Evolutionary conservation across 2,888 invertebrate species (phyloP).

Genomic region (Pocota personata): DNA sequence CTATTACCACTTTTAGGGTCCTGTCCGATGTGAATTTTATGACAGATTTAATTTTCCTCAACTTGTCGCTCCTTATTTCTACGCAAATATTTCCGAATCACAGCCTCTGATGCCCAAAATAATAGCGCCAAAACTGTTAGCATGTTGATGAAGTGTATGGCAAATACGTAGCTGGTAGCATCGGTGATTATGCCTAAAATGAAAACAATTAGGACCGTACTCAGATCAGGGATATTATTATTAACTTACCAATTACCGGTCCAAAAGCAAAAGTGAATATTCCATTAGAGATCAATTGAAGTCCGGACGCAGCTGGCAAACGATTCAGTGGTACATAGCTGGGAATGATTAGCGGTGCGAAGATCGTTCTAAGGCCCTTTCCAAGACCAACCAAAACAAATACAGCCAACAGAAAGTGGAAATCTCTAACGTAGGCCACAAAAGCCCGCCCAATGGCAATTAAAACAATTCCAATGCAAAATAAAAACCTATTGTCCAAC

Average conservation of each 20-base stretch:
- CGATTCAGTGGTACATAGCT: constrained; percentile 88
- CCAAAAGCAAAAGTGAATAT: constrained; percentile 86
- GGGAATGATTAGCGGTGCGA: constrained; percentile 89
- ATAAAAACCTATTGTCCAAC: constrained; percentile 88
- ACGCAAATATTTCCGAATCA: constrained; percentile 72
- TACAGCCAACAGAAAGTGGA: constrained; percentile 84
- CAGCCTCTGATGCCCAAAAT: constrained; percentile 78
- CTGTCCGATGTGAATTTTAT: background rate
- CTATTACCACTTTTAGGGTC: background rate
- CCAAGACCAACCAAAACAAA: constrained; percentile 88
- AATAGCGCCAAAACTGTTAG: constrained; percentile 77
- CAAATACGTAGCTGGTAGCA: constrained; percentile 77
- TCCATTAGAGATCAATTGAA: constrained; percentile 87
- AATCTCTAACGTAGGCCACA: constrained; percentile 84
- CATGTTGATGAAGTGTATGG: constrained; percentile 79
- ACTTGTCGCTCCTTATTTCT: constrained; percentile 46
- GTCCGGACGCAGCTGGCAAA: constrained; percentile 88
- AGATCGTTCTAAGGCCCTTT: constrained; percentile 89
- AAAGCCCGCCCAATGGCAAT: constrained; percentile 83
- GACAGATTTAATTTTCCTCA: constrained; percentile 8
- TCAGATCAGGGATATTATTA: background rate
- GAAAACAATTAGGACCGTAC: background rate
- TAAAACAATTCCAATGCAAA: constrained; percentile 85
- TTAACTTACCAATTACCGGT: constrained; percentile 86
- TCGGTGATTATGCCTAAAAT: constrained; percentile 75